Percentiles rank a stretch among this genome's conserved stretches.
Evolutionary conservation across 2,113 vertebrate species (phyloP).

Genomic region (Gymnobelideus leadbeateri): DNA sequence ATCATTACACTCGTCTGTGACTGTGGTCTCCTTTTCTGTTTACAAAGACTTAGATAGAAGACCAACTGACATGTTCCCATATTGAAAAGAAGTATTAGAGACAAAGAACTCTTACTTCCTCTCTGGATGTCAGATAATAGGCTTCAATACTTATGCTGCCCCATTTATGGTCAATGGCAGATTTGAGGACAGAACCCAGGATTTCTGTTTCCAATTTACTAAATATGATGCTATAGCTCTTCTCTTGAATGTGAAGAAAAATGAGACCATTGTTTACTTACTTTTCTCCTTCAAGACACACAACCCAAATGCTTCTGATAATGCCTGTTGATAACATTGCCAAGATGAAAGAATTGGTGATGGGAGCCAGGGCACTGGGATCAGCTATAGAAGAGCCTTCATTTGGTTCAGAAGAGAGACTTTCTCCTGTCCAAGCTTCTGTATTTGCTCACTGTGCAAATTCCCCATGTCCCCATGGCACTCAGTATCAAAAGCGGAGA

Average conservation of each 20-base stretch:
- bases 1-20: no score
- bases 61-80: not conserved
- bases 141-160: not conserved
- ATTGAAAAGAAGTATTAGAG: not conserved
- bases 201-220: not conserved
- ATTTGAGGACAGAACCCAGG: not conserved
- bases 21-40: not conserved
- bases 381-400: not conserved
- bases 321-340: not conserved
- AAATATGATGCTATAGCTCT: not conserved
- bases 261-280: not conserved
- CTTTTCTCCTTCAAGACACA: conserved; percentile 1
- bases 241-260: not conserved
- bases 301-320: not conserved
- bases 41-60: not conserved
- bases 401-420: not conserved
- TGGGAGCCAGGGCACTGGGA: not conserved
- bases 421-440: not conserved
- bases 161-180: not conserved
- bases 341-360: not conserved
- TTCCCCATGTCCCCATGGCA: not conserved
- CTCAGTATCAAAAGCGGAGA: conserved; percentile 29
- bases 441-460: not conserved
- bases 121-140: not conserved
- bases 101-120: not conserved